Evolutionary conservation across 2,888 invertebrate genomes (phyloP).

Genomic region (Nemotelus pantherinus): DNA sequence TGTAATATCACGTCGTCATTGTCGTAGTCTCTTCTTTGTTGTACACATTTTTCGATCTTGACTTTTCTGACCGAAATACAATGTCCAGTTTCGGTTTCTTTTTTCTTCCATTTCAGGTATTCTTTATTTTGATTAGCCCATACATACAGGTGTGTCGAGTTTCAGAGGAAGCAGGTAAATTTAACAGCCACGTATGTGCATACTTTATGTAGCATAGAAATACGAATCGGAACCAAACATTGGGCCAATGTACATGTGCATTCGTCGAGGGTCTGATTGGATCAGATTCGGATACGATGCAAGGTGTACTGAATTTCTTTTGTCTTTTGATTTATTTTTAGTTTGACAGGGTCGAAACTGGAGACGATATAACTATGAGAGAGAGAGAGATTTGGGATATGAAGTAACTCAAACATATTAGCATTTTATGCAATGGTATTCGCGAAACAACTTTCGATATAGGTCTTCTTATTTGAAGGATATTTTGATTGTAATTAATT

Average conservation of each 20-base stretch:
- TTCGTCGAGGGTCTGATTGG: slow-evolving; percentile 40
- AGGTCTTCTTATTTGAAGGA: no score
- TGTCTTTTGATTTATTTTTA: not conserved
- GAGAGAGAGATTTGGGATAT: no score
- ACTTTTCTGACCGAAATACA: slow-evolving; percentile 26
- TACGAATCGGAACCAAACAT: no score
- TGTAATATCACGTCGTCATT: slow-evolving; percentile 14
- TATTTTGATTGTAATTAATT: no score
- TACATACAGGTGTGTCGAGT: slow-evolving; percentile 43
- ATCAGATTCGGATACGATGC: slow-evolving; percentile 47
- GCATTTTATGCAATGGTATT: no score
- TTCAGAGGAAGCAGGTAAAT: not conserved
- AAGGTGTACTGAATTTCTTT: slow-evolving; percentile 31
- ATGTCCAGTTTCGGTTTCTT: not conserved
- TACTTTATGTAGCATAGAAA: not conserved
- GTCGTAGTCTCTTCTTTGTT: no score
- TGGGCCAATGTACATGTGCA: not conserved
- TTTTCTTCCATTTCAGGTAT: no score
- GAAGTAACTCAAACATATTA: no score
- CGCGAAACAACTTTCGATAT: no score
- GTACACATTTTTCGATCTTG: not conserved
- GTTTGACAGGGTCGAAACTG: no score
- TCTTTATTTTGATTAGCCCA: no score
- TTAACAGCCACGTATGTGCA: not conserved
- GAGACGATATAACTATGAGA: no score